Conservation (phyloP, 2,797 vertebrate species). For the Anas georgica region DNA sequence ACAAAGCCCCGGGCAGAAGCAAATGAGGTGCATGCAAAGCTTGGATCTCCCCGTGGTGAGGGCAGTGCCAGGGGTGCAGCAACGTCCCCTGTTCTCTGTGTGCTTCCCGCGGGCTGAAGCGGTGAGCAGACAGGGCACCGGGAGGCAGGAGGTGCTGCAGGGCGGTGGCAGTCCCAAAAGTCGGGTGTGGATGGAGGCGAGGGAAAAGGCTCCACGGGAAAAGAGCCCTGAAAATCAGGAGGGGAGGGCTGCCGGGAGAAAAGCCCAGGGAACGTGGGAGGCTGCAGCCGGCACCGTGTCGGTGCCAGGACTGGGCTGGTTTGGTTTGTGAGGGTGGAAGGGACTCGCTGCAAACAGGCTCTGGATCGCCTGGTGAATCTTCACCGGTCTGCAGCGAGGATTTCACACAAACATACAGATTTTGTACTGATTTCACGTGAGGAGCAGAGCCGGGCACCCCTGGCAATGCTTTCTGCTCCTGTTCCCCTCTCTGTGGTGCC, state of each 20-base stretch:
- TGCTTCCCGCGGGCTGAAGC: too few relatives aligned
- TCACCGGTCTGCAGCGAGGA: background rate
- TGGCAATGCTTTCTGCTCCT: background rate
- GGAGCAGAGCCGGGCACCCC: background rate
- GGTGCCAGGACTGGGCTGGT: background rate
- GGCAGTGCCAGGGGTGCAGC: background rate
- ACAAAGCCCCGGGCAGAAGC: background rate
- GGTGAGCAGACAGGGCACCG: background rate
- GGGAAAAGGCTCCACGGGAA: background rate
- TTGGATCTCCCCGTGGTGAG: background rate
- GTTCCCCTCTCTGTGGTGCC: rapidly evolving
- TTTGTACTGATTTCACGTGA: background rate
- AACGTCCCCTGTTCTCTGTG: background rate
- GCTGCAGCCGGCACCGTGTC: background rate
- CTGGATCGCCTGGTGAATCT: background rate
- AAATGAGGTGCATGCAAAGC: background rate
- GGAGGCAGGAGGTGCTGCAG: background rate
- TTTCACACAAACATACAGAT: background rate
- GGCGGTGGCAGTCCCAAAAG: background rate
- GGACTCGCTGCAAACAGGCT: background rate
- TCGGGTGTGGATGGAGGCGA: background rate
- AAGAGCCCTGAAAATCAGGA: background rate
- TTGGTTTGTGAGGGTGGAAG: background rate
- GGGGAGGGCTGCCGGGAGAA: background rate
- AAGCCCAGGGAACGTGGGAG: background rate